A percentile compares a stretch with the other conserved stretches of the same genome.
phyloP scores from a whole-genome alignment of 2,113 vertebrate genomes.

The Heliornis fulica region DNA sequence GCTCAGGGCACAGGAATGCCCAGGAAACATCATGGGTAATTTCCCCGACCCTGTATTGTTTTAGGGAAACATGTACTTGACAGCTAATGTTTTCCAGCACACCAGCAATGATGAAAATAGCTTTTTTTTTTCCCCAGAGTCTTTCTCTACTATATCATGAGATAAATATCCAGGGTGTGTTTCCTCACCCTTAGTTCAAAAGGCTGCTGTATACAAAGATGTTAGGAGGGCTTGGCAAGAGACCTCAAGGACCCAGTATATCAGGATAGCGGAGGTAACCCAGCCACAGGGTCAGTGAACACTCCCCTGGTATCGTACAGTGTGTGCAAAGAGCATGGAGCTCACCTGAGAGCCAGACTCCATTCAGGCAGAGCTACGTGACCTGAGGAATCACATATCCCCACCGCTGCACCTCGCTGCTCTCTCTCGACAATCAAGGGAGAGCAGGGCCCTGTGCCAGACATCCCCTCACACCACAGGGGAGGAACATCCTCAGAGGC shows the following conservation, averaged over 20 bases:
- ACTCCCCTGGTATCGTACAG: fast-evolving
- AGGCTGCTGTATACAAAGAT: not conserved
- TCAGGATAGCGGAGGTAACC: fast-evolving
- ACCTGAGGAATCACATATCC: not conserved
- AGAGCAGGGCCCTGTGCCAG: not conserved
- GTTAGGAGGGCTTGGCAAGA: not conserved
- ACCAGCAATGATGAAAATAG: not conserved
- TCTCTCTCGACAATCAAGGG: not conserved
- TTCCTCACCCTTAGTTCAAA: not conserved
- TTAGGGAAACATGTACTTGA: not conserved
- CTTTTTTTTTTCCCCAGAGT: not conserved
- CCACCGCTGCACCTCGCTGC: fast-evolving
- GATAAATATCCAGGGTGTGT: constrained; percentile 20
- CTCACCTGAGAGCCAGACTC: not conserved
- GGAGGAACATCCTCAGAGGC: not conserved
- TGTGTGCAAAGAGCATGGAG: fast-evolving
- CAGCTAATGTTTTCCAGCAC: not conserved
- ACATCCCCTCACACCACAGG: fast-evolving
- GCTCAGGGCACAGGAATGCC: not conserved
- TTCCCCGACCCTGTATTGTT: not conserved
- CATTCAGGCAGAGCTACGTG: not conserved
- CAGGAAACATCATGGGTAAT: not conserved
- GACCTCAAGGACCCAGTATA: not conserved
- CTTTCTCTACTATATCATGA: constrained; percentile 17
- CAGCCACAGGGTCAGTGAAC: not conserved